Evolutionary conservation across 37 sponge, comb jelly and placozoan species (phyloP), one percentile per base, ranked within the genome.

Genomic region (Tethya wilhelma): DNA sequence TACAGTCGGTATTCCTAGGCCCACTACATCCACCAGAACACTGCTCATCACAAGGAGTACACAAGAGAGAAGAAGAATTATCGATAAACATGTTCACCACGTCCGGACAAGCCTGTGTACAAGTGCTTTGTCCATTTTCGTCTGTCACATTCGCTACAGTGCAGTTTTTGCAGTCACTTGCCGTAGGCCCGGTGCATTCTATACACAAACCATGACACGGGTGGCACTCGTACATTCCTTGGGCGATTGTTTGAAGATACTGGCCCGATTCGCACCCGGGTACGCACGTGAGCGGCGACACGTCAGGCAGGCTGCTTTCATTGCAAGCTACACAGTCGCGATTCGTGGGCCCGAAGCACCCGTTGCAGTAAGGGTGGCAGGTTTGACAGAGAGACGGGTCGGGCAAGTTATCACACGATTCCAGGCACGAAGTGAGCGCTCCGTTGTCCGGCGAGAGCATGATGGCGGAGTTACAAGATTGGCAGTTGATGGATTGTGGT

Each of bases 21-120:
- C 77, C 84, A 12, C 20, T 75, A 30, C 84, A 84, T 5, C 77
- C 77, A 34, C 67, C 67, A 5, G 67, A 67, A 56, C 84, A 84
- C 28, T 84, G 39, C 26, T 2, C 7, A 36, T 84, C 43, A 55
- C 84, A 84, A 33, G 20, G 42, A 26, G 33, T 29, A 32, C 84
- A 84, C 14, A 45, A n/a, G 44, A 37, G 12, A 23, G n/a, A 62
- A 8, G 26, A 43, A 31, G 71, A 71, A 20, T 38, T 56, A 23
- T 28, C 28, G 19, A 38, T 38, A 38, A n/a, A n/a, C n/a, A n/a
- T n/a, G n/a, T n/a, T n/a, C n/a, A n/a, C n/a, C n/a, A 36, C 46
- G 14, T 67, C 56, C 1, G 63, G 26, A 57, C 77, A 76, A 62
- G 23, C 9, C 20, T 59, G 58, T 4, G 56, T 37, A 84, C 76